Base-by-base conservation (phyloP, 2,888 invertebrate genomes). In the Drosophila affinis region DNA sequence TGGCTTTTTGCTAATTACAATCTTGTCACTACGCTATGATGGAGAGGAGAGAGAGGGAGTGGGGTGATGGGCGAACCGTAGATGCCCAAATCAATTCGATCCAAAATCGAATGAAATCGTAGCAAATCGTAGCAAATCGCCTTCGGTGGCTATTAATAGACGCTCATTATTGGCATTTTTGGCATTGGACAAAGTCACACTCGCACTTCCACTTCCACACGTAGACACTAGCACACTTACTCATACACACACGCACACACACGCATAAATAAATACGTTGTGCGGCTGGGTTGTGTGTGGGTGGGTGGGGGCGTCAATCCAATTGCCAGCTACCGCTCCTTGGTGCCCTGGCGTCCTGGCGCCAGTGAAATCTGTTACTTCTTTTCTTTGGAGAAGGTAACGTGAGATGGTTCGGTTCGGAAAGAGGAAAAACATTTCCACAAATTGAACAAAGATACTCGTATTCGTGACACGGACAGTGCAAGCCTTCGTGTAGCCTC, bases 161-260 rank as follows among this genome's bases (percentile, higher is more conserved):
- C 72, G 72, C 75, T 87, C 84, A 81, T 81, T 86, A 78, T 81
- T 78, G 65, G 76, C 78, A 74, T 62, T 80, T 77, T 83, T 47
- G 76, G 72, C 68, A 64, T 79, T 77, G 80, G 74, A 68, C 74
- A 68, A 75, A 69, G 65, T 68, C 73, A 76, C 54, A 69, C 58
- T 49, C 62, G 68, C 48, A 55, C 61, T 57, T 18, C 7, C 39
- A 39, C 12, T 57, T 18, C 14, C 39, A 39, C 12, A 39, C 24
- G 24, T 24, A 24, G 4, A 24, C 24, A 24, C 24, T 24, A 5
- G 24, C 24, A 24, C 24, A 24, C 24, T 24, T 1, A 58, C 18
- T 18, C 55, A 76, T 17, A 39, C 29, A 24, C 48, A 39, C 46
- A 39, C 39, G 4, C 34, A 34, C 2, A 34, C 34, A 14, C 39